phyloP scores from a whole-genome alignment of 2,113 vertebrate genomes.

The Platichthys flesus region DNA sequence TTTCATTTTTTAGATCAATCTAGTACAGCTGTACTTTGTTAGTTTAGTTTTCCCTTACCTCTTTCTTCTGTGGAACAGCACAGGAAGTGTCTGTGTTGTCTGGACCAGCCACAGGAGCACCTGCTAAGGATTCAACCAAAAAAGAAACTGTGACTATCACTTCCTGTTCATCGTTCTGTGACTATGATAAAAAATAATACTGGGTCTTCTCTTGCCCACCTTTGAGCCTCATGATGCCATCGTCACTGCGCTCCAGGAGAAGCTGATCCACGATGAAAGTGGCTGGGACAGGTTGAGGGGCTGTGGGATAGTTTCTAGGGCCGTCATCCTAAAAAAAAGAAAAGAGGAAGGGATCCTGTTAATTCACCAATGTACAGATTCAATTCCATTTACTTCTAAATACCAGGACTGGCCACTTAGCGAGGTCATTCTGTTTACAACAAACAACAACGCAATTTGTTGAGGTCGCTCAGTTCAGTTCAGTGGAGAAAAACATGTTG shows the following conservation, averaged over 20 bases:
- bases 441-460: not conserved
- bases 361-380: not conserved
- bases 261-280: constrained; percentile 87
- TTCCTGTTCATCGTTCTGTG: constrained; percentile 48
- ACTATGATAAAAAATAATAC: not conserved
- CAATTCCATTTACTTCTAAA: not conserved
- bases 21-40: no score
- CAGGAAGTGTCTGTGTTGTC: constrained; percentile 33
- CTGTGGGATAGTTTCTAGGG: constrained; percentile 90
- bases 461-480: no score
- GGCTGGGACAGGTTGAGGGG: constrained; percentile 89
- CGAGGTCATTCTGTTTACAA: no score
- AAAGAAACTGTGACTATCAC: constrained; percentile 15
- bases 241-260: constrained; percentile 86
- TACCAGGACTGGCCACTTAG: not conserved
- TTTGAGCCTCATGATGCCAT: constrained; percentile 88
- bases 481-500: no score
- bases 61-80: constrained; percentile 34
- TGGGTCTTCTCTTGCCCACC: constrained; percentile 71
- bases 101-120: constrained; percentile 14
- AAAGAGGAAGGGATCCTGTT: not conserved
- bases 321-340: constrained; percentile 86
- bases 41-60: constrained; percentile 55
- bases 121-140: constrained; percentile 25
- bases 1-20: no score